Evolutionary conservation across 2,797 vertebrate genomes (phyloP), one percentile per base, ranked within the genome.

Genomic region (Chiloscyllium punctatum): DNA sequence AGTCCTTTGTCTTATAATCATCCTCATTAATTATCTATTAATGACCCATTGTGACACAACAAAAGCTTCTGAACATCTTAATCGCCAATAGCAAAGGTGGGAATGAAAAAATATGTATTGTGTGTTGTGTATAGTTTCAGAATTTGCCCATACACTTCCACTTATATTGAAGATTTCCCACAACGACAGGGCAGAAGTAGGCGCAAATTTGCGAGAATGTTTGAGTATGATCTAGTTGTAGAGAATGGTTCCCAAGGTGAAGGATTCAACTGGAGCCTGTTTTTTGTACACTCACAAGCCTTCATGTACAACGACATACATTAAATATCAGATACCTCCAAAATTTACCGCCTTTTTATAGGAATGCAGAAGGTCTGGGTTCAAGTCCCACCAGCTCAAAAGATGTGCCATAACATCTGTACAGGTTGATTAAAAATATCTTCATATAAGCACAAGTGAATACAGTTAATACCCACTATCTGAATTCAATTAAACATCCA

Each of bases 21-120:
- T 68, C 9, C 90, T 92, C n/a, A 92, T 92, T 90, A 90, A 90
- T 90, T 90, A 90, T 90, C 87, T 30, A 62, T 62, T 92, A 92
- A 92, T n/a, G 37, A n/a, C 66, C 66, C n/a, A 69, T 92, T 69
- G 66, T 92, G 62, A 92, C 62, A 42, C 37, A n/a, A 92, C 66
- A 69, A 68, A 92, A 92, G n/a, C 90, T 23, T 66, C 90, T 68
- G 90, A 68, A 42, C 25, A 21, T 37, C 62, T 69, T 42, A 37
- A 69, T 23, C 8, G 25, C 66, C 66, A 68, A 30, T n/a, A 37
- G 57, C 2, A 66, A 91, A 62, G 57, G 42, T 48, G 42, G 25
- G 82, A 84, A 84, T 84, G 37, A 84, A 21, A 84, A 84, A 42
- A 21, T 62, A 30, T 91, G 53, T 69, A 68, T 42, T 92, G 62